Evolutionary conservation across 2,888 invertebrate genomes (phyloP).

Genomic region (Dendrolimus houi): DNA sequence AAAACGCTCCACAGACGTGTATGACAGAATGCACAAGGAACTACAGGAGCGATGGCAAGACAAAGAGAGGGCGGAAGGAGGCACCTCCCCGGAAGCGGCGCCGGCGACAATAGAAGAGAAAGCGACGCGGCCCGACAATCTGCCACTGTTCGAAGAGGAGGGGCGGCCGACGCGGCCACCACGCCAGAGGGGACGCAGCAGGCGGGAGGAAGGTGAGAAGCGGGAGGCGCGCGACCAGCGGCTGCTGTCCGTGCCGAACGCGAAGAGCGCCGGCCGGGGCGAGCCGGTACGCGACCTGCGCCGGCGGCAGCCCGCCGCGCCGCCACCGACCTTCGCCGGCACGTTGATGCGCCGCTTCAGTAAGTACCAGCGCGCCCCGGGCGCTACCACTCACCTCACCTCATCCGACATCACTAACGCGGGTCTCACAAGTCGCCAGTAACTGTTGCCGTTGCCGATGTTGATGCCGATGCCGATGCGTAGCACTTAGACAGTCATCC

Average conservation of each 20-base stretch:
- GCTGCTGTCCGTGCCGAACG: slow-evolving; percentile 86
- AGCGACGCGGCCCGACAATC: slow-evolving; percentile 76
- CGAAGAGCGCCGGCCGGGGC: slow-evolving; percentile 72
- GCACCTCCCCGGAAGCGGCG: slow-evolving; percentile 19
- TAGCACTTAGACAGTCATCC: slow-evolving; percentile 40
- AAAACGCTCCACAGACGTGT: slow-evolving; percentile 42
- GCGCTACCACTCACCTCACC: slow-evolving; percentile 19
- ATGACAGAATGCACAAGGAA: slow-evolving; percentile 61
- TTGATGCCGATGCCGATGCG: slow-evolving; percentile 14
- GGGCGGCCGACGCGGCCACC: slow-evolving; percentile 57
- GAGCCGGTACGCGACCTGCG: slow-evolving; percentile 75
- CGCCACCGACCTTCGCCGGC: slow-evolving; percentile 79
- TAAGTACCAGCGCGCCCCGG: slow-evolving; percentile 78
- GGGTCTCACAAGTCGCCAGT: slow-evolving; percentile 25
- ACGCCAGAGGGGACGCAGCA: slow-evolving; percentile 63
- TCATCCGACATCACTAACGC: slow-evolving; percentile 21
- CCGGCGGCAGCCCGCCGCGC: slow-evolving; percentile 64
- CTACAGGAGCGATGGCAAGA: slow-evolving; percentile 62
- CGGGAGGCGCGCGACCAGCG: slow-evolving; percentile 78
- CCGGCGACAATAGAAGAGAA: slow-evolving; percentile 29
- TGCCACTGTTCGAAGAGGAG: slow-evolving; percentile 69
- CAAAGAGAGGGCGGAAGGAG: slow-evolving; percentile 40
- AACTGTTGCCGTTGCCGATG: slow-evolving; percentile 8
- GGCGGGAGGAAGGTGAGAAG: slow-evolving; percentile 25
- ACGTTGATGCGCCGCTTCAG: slow-evolving; percentile 90